Evolutionary conservation across 2,888 invertebrate genomes (phyloP), one percentile per base, ranked within the genome.

Genomic region (Ligdia adustata): DNA sequence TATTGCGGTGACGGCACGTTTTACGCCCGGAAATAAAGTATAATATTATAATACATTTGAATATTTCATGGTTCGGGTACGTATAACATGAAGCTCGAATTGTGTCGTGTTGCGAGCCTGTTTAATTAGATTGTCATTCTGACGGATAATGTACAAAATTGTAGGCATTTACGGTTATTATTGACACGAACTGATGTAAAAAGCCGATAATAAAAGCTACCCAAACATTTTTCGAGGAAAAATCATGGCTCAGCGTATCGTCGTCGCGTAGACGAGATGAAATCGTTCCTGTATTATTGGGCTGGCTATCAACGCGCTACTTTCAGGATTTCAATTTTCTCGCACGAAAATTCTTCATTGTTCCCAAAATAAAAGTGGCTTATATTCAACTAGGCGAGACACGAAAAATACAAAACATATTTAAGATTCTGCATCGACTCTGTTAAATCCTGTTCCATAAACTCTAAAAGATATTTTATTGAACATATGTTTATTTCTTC

Each of bases 281-380:
- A 47, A 41, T 26, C 18, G 16, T 9, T 32, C 5, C 24, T 24
- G 40, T 47, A 29, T 41, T 47, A 47, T 47, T 47, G 40, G 26
- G 24, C 40, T 18, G 29, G 22, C 28, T 11, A 41, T 35, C 35
- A 29, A 29, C 20, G 33, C 32, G 29, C 33, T 33, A 41, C 47
- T 31, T 46, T 18, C 35, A 18, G 40, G 40, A 35, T 47, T 47
- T 41, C 40, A 34, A 47, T 47, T 47, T 46, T 34, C 40, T 40
- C 24, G 16, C 40, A 24, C 26, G 37, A 46, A 16, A 35, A 43
- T 43, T 18, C 16, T 18, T 32, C 32, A 45, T 45, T 38, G 38
- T 45, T 32, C 13, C 20, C 18, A 9, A 9, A 18, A 38, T 26
- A 37, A 31, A 37, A 32, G 16, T 31, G 11, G 7, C 7, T 24